Evolutionary conservation across 2,888 invertebrate species (phyloP).

Genomic region (Acheta domesticus): DNA sequence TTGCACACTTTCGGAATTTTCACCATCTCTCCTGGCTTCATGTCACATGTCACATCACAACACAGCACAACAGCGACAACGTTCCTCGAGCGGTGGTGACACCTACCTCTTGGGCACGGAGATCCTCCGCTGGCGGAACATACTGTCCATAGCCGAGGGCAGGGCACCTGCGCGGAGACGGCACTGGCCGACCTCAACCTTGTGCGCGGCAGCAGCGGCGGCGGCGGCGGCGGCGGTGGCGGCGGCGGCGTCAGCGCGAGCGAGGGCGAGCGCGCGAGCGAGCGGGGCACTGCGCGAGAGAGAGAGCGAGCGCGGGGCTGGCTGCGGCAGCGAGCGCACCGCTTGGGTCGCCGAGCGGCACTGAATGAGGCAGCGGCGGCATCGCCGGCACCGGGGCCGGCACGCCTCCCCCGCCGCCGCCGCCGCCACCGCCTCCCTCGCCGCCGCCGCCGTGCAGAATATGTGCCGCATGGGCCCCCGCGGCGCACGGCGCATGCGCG

Average conservation of each 20-base stretch:
- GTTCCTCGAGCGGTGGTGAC: too few species aligned
- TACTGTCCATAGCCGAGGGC: constrained; percentile 41
- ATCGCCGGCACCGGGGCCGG: background rate
- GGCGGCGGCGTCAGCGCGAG: background rate
- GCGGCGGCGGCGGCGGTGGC: background rate
- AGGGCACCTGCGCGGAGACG: background rate
- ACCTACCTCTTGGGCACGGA: constrained; percentile 47
- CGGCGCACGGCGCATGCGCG: too few species aligned
- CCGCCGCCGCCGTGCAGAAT: too few species aligned
- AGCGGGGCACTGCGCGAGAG: too few species aligned
- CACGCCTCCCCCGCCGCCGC: background rate
- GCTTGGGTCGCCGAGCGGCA: background rate
- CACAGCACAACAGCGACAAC: too few species aligned
- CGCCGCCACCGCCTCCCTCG: too few species aligned
- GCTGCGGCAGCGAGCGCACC: background rate
- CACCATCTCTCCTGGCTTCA: too few species aligned
- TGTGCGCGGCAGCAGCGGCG: constrained; percentile 22
- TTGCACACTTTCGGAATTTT: too few species aligned
- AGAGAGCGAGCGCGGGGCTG: background rate
- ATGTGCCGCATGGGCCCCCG: too few species aligned
- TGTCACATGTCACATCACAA: too few species aligned
- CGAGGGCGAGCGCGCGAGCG: too few species aligned
- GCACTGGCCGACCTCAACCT: constrained; percentile 28
- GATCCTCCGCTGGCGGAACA: constrained; percentile 46
- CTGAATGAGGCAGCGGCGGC: background rate